These are phyloP conservation scores for Neosilurus mollespiculum DNA, from an alignment of 2,797 vertebrate species.

Conservation along the genomic window DNA sequence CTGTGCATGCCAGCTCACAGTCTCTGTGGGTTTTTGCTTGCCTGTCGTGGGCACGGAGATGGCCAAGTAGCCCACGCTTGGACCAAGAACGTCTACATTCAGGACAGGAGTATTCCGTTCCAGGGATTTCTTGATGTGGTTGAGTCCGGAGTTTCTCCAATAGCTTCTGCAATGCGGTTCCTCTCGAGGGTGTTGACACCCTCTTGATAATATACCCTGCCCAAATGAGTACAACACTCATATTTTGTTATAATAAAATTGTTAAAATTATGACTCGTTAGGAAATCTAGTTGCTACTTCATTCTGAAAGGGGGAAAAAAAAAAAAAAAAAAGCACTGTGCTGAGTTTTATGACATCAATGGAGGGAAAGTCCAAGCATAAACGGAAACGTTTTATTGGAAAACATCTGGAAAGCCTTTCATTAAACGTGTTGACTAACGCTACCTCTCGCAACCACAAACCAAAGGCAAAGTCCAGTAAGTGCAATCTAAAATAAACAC, in stretches of 20 bases:
- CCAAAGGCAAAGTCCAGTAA: slow-evolving; percentile 5
- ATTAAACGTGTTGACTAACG: slow-evolving; percentile 45
- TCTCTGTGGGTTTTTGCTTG: no score
- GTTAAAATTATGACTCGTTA: background rate
- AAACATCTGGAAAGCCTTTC: slow-evolving; percentile 52
- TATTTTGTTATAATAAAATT: background rate
- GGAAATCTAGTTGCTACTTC: background rate
- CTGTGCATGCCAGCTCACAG: no score
- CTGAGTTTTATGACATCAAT: background rate
- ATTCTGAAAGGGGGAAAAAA: background rate
- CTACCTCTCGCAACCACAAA: slow-evolving; percentile 26
- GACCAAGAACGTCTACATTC: no score
- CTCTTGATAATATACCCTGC: background rate
- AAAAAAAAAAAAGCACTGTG: background rate
- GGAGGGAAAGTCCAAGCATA: slow-evolving; percentile 32
- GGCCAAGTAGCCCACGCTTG: no score
- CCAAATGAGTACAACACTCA: no score
- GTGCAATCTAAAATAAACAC: slow-evolving; percentile 29
- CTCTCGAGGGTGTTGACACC: no score
- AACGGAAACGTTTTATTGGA: slow-evolving; percentile 31
- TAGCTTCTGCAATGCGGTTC: no score
- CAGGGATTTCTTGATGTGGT: no score
- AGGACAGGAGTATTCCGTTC: no score
- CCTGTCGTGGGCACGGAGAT: no score
- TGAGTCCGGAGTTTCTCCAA: no score